Base-by-base conservation (phyloP, 2,888 invertebrate genomes). In the Meghimatium bilineatum region DNA sequence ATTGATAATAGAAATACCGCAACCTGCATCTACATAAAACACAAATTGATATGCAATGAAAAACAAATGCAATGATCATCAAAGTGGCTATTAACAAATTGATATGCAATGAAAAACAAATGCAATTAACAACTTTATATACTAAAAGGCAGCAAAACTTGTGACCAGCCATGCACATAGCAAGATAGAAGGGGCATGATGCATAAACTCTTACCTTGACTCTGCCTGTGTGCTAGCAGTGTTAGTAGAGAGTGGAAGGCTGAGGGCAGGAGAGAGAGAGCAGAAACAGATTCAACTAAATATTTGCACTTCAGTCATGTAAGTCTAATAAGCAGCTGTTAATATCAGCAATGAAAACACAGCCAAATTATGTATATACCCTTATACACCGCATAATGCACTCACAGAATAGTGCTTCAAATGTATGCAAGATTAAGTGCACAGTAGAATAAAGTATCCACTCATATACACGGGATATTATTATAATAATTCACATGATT, bases 201-300 rank as follows among this genome's bases (percentile, higher is more conserved):
- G 38, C 44, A 36, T 23, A 74, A 60, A 63, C 2, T 72, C 83
- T 83, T 83, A 83, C 83, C 83, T 83, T 20, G 71, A 26, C 56
- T 72, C 78, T 36, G 77, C 36, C 72, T 71, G 69, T 17, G 56
- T 26, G 72, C 44, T 83, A 32, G 83, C 71, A 60, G 32, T 52
- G 78, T 83, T 83, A 78, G 78, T 78, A 78, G 71, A 32, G 78
- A 72, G 83, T 34, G 78, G 83, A 56, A 78, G 77, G 83, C 83
- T 78, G 78, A 20, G 14, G 78, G 72, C 32, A n/a, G 34, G 34
- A 66, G 69, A 75, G 34, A 80, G 34, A 80, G 71, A 72, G n/a
- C 69, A 67, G 69, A 67, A 29, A 78, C 29, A 17, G 60, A 38
- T 36, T 38, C 23, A 38, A 38, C 32, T 67, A 34, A 67, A 34